Percentiles rank a stretch among this genome's conserved stretches.
Evolutionary conservation across 2,113 vertebrate species (phyloP).

Genomic region (Menura novaehollandiae): DNA sequence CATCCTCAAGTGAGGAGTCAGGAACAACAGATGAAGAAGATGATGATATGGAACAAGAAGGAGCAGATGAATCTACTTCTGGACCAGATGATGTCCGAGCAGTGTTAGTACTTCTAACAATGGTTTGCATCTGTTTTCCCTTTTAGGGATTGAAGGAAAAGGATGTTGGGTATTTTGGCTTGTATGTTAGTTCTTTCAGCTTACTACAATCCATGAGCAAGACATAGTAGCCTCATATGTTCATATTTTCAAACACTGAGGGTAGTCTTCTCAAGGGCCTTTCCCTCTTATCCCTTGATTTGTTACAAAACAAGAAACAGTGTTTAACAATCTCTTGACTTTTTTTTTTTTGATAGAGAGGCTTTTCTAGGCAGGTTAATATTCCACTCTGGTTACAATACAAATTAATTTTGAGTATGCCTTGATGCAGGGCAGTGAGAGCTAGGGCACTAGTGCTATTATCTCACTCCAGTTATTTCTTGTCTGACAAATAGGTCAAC

Average conservation of each 20-base stretch:
- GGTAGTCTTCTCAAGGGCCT: neutral
- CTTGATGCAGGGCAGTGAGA: neutral
- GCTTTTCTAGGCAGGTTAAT: neutral
- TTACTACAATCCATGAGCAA: neutral
- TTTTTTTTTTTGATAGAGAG: neutral
- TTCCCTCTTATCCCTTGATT: neutral
- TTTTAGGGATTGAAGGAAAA: neutral
- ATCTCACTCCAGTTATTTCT: neutral
- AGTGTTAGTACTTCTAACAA: constrained; percentile 75
- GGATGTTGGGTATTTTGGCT: neutral
- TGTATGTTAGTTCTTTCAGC: neutral
- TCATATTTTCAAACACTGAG: neutral
- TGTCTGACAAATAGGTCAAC: constrained; percentile 71
- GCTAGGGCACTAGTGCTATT: neutral
- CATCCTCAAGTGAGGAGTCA: constrained; percentile 96
- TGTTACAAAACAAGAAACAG: neutral
- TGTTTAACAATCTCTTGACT: neutral
- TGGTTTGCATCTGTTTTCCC: neutral
- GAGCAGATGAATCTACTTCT: constrained; percentile 89
- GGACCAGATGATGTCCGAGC: constrained; percentile 92
- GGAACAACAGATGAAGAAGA: constrained; percentile 97
- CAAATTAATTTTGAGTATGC: neutral
- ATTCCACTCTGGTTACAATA: neutral
- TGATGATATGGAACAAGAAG: constrained; percentile 95
- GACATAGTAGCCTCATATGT: neutral